Conservation (phyloP, 2,888 invertebrate species). For the Lasioglossum marginatum region DNA sequence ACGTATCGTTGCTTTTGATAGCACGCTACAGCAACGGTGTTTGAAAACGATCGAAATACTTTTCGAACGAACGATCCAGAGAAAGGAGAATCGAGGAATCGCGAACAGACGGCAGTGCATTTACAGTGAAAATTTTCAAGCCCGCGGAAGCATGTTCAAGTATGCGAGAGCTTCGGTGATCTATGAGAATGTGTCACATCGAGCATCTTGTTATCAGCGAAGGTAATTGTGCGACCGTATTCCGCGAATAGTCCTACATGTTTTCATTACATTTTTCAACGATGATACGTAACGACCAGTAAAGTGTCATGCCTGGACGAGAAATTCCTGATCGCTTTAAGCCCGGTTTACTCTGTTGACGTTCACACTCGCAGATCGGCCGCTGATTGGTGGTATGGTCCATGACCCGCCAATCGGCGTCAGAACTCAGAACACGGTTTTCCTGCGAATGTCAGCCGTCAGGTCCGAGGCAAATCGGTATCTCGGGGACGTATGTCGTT, state of each 20-base stretch:
- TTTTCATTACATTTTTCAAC: constrained; percentile 58
- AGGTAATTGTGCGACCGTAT: constrained; percentile 56
- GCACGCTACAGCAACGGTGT: constrained; percentile 28
- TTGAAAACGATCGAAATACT: constrained; percentile 12
- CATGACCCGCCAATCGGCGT: constrained; percentile 69
- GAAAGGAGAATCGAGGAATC: constrained; percentile 24
- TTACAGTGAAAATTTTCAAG: constrained; percentile 52
- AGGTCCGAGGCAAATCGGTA: constrained; percentile 58
- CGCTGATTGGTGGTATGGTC: constrained; percentile 65
- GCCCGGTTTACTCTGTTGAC: constrained; percentile 71
- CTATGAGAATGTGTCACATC: constrained; percentile 64
- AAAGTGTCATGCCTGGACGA: constrained; percentile 60
- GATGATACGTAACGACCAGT: constrained; percentile 62
- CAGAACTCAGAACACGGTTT: constrained; percentile 57
- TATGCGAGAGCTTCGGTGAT: constrained; percentile 55
- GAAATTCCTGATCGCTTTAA: constrained; percentile 68
- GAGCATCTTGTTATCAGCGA: constrained; percentile 52
- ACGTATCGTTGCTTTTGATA: constrained; percentile 29
- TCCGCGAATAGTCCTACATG: constrained; percentile 19
- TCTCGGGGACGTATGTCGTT: constrained; percentile 59
- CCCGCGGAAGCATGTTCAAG: constrained; percentile 63
- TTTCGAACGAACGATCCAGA: constrained; percentile 26
- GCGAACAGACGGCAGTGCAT: constrained; percentile 60
- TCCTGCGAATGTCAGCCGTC: constrained; percentile 71
- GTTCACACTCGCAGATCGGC: constrained; percentile 63